Conservation (phyloP, 1,140 invertebrate species). For the Euura saliciscinereae region DNA sequence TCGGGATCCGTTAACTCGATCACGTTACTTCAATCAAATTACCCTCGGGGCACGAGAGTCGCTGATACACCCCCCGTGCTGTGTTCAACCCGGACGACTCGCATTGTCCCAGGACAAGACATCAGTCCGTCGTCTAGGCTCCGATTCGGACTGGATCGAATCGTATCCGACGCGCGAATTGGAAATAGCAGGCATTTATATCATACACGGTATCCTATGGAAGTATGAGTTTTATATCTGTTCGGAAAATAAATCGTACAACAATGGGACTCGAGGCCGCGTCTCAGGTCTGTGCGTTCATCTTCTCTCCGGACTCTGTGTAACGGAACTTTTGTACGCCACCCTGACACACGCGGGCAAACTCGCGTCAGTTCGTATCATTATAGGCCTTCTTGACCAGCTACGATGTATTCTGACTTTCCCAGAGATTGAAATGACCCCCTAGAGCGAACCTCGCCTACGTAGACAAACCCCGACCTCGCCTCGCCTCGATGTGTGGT, state of each 20-base stretch:
- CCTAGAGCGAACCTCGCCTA: not conserved
- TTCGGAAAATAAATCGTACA: not conserved
- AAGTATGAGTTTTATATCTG: not conserved
- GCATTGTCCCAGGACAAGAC: not conserved
- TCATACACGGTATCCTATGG: not conserved
- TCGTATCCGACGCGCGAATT: not conserved
- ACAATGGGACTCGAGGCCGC: not conserved
- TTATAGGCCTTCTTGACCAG: not conserved
- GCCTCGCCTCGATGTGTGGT: not conserved
- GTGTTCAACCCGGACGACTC: not conserved
- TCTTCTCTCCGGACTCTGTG: not conserved
- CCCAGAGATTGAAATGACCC: not conserved
- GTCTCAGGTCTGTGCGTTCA: not conserved
- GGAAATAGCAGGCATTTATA: not conserved
- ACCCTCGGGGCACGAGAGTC: not conserved
- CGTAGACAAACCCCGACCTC: not conserved
- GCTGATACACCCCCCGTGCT: not conserved
- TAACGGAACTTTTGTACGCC: not conserved
- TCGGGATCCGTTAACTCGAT: slow-evolving; percentile 4
- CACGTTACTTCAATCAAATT: slow-evolving; percentile 1
- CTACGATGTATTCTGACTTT: not conserved
- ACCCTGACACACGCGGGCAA: not conserved
- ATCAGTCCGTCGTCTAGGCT: not conserved
- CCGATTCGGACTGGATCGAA: not conserved
- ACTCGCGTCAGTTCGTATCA: not conserved